Base-by-base conservation (phyloP, 2,888 invertebrate genomes). In the Pemphredon lugubris region DNA sequence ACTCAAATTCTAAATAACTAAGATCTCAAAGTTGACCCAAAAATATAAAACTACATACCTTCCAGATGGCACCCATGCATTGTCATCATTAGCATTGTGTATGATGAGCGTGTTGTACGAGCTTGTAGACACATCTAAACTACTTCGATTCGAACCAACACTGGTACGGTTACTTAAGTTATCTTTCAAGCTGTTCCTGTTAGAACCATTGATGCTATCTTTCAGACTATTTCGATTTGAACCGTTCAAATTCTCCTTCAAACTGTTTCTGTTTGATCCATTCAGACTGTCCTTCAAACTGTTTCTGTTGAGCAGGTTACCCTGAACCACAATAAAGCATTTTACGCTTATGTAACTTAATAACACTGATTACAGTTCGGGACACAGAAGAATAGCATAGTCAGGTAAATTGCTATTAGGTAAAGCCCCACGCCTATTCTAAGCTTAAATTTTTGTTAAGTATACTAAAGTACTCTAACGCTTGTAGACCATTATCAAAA, bases 91-190 rank as follows among this genome's bases (percentile, higher is more conserved):
- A 30, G 93, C 92, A 86, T 93, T 95, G 87, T 96, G 96, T 84
- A 96, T 96, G 78, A 96, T 96, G 45, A 96, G 92, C 11, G 96
- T 96, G 86, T 96, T 96, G 86, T 96, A 96, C 1, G 95, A 95
- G 57, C 95, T 95, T 6, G 95, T 94, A 23, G 95, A 95, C 2
- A 94, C 94, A 87, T 95, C 95, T 81, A 94, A 90, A 21, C 93
- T 93, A 81, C 93, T 93, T 61, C 93, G 90, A 84, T 93, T 93
- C 53, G 93, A 93, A 18, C 93, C 92, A 1, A 93, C 90, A 2
- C 93, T 93, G 84, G 94, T 94, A 47, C 94, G 91, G 87, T 94
- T 94, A 64, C 91, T 91, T 76, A 92, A 86, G 86, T 91, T 92
- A 76, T 92, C 92, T 80, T 94, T 93, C 32, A 94, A 88, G 78